Percentiles rank a stretch among this genome's conserved stretches.
Conservation (phyloP, 2,113 vertebrate genomes). For the Pteronura brasiliensis region DNA sequence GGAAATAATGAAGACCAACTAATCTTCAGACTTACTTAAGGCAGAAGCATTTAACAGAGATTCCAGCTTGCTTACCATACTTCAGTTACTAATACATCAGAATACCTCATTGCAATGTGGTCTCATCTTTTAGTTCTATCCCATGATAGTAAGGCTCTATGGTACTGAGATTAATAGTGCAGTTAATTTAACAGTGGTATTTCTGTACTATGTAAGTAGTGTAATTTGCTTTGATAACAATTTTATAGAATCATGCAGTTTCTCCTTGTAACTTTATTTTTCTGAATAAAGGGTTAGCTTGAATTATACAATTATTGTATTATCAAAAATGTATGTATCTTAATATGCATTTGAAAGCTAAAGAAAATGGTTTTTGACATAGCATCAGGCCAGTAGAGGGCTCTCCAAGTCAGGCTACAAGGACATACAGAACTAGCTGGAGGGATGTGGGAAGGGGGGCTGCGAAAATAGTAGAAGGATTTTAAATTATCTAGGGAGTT, state of each 20-base stretch:
- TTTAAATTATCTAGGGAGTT: background rate
- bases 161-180: background rate
- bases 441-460: background rate
- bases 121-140: background rate
- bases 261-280: background rate
- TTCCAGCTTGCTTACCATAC: background rate
- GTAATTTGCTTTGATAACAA: background rate
- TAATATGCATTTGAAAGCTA: background rate
- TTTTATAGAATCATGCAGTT: background rate
- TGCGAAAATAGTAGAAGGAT: background rate
- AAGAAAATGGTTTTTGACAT: background rate
- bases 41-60: background rate
- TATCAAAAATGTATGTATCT: background rate
- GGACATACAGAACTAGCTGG: background rate
- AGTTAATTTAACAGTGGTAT: background rate
- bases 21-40: background rate
- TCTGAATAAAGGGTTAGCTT: conserved; percentile 18
- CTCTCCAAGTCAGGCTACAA: conserved; percentile 32
- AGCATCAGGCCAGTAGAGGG: background rate
- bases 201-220: background rate
- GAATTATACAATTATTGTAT: background rate
- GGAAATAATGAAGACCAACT: background rate
- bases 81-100: background rate
- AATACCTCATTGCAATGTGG: background rate
- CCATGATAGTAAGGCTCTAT: background rate